Evolutionary conservation across 2,888 invertebrate species (phyloP), one percentile per base, ranked within the genome.

Genomic region (Hydrotaea diabolus): DNA sequence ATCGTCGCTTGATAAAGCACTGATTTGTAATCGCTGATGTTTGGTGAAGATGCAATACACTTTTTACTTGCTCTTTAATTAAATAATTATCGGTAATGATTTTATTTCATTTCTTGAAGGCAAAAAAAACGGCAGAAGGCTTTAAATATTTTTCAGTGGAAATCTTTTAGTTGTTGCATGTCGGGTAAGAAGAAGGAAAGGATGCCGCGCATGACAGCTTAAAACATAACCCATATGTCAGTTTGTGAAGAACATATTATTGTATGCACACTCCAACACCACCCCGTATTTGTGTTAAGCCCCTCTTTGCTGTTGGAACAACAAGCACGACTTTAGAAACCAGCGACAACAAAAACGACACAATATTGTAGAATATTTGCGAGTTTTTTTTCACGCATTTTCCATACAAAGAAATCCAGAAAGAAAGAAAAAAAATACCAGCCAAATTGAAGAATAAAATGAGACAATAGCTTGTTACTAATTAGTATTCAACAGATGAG

Each of bases 401-500:
- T 69, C 62, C 79, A 79, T 66, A 59, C 76, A 82, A 57, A 78
- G 46, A 66, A 75, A 59, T 31, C 21, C n/a, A n/a, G n/a, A n/a
- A n/a, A n/a, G n/a, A n/a, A n/a, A n/a, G n/a, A n/a, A n/a, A n/a
- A n/a, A n/a, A n/a, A n/a, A n/a, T n/a, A n/a, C n/a, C n/a, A n/a
- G n/a, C n/a, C n/a, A n/a, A n/a, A 21, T 0, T 23, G 62, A 66
- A 69, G 23, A 80, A 73, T 69, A 19, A 76, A 55, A 71, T 66
- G 59, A 85, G 77, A 85, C 85, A 85, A 85, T 82, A 74, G 82
- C 79, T 85, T 80, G 85, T 85, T 74, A 46, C 85, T 85, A 85
- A 85, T 85, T 85, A 85, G 85, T 85, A 85, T 85, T 82, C 85
- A 85, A 74, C 85, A 74, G 85, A 82, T 82, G 85, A 85, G 82